Base-by-base conservation (phyloP, 92 coral and sea anemone genomes). In the Zoanthus sansibaricus region DNA sequence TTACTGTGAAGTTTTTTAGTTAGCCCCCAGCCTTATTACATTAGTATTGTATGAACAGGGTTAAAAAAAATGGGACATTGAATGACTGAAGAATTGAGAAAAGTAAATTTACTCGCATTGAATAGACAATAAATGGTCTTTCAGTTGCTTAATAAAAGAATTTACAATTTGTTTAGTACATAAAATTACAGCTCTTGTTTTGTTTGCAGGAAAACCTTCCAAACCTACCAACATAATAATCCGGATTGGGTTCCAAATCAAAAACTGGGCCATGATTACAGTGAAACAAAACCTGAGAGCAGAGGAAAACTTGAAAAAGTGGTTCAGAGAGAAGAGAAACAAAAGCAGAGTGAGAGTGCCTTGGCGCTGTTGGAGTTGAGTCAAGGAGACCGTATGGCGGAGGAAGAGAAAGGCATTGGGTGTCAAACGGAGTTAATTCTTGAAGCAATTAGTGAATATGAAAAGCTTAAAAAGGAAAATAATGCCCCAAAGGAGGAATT, bases 161-260 rank as follows among this genome's bases (percentile, higher is more conserved):
- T 74, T 45, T 45, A 74, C 32, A n/a, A 45, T 14, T 45, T 15
- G 20, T 9, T 77, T 51, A 1, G 67, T n/a, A 21, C 44, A 20
- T 54, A 9, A 30, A 54, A 20, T 54, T 52, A 33, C 25, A 77
- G 47, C 83, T 77, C 12, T 15, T 77, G 44, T 77, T 77, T 77
- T 33, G 25, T 88, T 83, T 84, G 67, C 86, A 80, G 91, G 93
- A 62, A 90, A 87, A 87, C 93, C 88, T 79, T 73, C 80, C 1
- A 67, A 75, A 47, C 76, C 75, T 66, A 75, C 84, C 46, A 82
- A 90, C 69, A 77, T 79, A 87, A 49, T 70, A 90, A 90, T 71
- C 82, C 80, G 5, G 91, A 90, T 62, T 87, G 93, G 91, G 90
- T 76, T 71, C 88, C 91, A 16, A 77, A 77, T 77, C 82, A 77